Conservation (phyloP, 2,113 vertebrate species). For the Pteronura brasiliensis region DNA sequence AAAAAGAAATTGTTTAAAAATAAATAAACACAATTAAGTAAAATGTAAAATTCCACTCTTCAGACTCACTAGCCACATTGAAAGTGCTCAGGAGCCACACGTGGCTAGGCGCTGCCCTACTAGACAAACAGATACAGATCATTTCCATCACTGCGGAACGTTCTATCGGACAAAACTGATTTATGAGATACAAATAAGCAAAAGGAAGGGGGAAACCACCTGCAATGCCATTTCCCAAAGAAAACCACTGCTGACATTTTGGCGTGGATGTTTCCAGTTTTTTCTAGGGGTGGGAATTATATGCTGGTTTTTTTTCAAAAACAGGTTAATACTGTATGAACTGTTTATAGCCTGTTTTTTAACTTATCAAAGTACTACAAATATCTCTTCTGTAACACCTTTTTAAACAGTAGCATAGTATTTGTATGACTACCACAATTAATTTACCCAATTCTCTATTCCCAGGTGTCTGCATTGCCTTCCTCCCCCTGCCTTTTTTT, state of each 20-base stretch:
- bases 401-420: not conserved
- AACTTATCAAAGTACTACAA: not conserved
- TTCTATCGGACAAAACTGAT: not conserved
- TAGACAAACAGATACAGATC: not conserved
- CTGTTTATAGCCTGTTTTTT: not conserved
- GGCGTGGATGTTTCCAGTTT: not conserved
- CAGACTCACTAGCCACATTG: not conserved
- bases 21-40: not conserved
- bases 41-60: not conserved
- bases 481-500: not conserved
- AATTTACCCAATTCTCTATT: not conserved
- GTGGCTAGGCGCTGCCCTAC: not conserved
- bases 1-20: too few relatives aligned
- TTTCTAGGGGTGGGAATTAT: not conserved
- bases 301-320: not conserved
- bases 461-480: not conserved
- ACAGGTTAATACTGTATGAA: not conserved
- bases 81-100: not conserved
- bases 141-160: not conserved
- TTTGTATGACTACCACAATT: not conserved
- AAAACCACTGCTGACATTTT: conserved; percentile 2
- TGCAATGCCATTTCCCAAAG: conserved; percentile 40
- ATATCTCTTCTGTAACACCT: not conserved
- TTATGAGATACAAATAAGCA: not conserved
- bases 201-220: not conserved